Conservation (phyloP, 2,888 invertebrate genomes). For the Cactoblastis cactorum region DNA sequence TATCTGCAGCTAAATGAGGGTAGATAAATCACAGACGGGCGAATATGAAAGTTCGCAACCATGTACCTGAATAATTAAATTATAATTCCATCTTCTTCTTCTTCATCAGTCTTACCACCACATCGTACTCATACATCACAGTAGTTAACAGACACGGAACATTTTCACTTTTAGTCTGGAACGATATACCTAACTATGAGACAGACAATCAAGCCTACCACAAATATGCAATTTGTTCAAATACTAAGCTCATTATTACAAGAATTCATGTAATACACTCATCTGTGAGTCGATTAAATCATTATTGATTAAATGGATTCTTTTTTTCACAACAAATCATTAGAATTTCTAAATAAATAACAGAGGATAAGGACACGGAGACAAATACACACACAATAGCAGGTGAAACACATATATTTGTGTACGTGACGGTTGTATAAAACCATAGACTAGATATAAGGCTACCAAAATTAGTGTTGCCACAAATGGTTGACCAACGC, state of each 20-base stretch:
- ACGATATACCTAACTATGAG: constrained; percentile 25
- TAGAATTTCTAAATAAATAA: constrained; percentile 31
- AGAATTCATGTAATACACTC: constrained; percentile 16
- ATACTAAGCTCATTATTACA: constrained; percentile 27
- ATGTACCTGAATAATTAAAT: constrained; percentile 25
- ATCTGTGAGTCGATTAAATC: constrained; percentile 27
- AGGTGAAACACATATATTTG: constrained; percentile 22
- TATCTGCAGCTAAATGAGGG: neutral
- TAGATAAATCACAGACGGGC: neutral
- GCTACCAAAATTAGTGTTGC: neutral
- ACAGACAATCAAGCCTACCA: constrained; percentile 37
- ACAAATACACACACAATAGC: constrained; percentile 37
- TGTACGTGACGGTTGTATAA: constrained; percentile 5
- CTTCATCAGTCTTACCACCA: constrained; percentile 24
- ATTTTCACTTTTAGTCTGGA: constrained; percentile 32
- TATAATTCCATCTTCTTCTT: constrained; percentile 37
- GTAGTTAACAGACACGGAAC: constrained; percentile 28
- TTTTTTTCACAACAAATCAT: constrained; percentile 20
- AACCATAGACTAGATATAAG: constrained; percentile 16
- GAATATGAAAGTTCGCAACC: constrained; percentile 22
- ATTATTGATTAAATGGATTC: constrained; percentile 19
- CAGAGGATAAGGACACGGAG: constrained; percentile 45
- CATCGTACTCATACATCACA: constrained; percentile 32
- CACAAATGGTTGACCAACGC: no score
- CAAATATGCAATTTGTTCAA: constrained; percentile 27